Percentiles rank a stretch among this genome's conserved stretches.
Evolutionary conservation across 2,113 vertebrate species (phyloP).

Genomic region (Nothobranchius furzeri): DNA sequence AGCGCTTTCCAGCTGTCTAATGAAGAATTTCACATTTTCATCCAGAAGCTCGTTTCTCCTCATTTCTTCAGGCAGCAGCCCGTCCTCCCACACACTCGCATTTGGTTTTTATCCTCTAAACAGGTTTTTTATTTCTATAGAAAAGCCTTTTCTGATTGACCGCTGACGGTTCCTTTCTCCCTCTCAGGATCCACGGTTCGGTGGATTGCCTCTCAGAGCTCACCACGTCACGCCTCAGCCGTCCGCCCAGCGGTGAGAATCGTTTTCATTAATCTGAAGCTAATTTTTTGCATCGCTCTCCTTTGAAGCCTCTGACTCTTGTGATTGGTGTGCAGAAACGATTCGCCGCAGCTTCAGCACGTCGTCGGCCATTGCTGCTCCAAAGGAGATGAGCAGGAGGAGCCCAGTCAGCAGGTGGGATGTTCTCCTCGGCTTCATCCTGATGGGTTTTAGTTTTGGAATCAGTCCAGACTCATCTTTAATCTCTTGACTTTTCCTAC

Average conservation of each 20-base stretch:
- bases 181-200: conserved; percentile 88
- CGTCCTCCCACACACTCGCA: neutral
- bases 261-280: conserved; percentile 14
- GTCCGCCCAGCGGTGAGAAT: conserved; percentile 84
- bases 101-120: neutral
- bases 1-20: conserved; percentile 33
- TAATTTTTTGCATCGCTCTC: neutral
- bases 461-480: conserved; percentile 24
- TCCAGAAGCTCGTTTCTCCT: conserved; percentile 42
- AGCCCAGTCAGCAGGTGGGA: conserved; percentile 86
- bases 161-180: neutral
- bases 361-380: conserved; percentile 83
- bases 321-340: conserved; percentile 54
- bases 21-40: conserved; percentile 49
- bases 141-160: neutral
- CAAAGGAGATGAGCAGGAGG: conserved; percentile 86
- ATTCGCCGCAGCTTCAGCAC: conserved; percentile 90
- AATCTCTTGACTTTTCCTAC: conserved; percentile 27
- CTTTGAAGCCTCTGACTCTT: conserved; percentile 26
- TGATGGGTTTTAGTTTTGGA: conserved; percentile 10
- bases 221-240: conserved; percentile 82
- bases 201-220: conserved; percentile 91
- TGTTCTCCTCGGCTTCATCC: conserved; percentile 31
- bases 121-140: neutral
- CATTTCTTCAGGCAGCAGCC: conserved; percentile 54